These are phyloP conservation scores for Eucidaris tribuloides DNA, from an alignment of 35 echinoderm and acorn worm genomes.

Conservation along the genomic window DNA sequence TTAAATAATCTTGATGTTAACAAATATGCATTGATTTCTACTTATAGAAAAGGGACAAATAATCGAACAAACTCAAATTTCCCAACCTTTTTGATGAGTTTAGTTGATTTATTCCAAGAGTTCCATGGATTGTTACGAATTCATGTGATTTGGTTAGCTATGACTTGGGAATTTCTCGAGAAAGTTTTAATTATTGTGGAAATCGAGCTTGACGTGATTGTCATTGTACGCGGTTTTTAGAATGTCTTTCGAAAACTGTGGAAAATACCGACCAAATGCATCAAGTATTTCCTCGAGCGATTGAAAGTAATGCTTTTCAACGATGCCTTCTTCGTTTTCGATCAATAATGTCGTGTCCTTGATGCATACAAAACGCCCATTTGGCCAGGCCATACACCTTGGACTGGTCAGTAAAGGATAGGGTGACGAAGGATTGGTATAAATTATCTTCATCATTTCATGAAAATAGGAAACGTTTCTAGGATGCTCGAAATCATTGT, in stretches of 20 bases:
- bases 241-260: background rate
- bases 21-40: too few species aligned
- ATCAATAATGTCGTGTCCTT: conserved; percentile 15
- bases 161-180: too few species aligned
- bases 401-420: background rate
- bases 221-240: background rate
- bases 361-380: background rate
- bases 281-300: background rate
- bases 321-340: background rate
- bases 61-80: too few species aligned
- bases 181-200: too few species aligned
- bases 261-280: background rate
- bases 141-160: too few species aligned
- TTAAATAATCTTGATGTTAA: too few species aligned
- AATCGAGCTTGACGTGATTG: background rate
- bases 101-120: too few species aligned
- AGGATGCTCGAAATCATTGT: background rate
- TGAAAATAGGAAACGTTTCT: conserved; percentile 3
- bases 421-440: background rate
- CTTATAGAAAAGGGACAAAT: too few species aligned
- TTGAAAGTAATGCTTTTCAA: background rate
- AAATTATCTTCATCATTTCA: background rate
- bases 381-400: conserved; percentile 8
- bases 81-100: too few species aligned
- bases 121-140: too few species aligned